phyloP scores from a whole-genome alignment of 2,113 vertebrate genomes.

The Sceloporus tristichus region DNA sequence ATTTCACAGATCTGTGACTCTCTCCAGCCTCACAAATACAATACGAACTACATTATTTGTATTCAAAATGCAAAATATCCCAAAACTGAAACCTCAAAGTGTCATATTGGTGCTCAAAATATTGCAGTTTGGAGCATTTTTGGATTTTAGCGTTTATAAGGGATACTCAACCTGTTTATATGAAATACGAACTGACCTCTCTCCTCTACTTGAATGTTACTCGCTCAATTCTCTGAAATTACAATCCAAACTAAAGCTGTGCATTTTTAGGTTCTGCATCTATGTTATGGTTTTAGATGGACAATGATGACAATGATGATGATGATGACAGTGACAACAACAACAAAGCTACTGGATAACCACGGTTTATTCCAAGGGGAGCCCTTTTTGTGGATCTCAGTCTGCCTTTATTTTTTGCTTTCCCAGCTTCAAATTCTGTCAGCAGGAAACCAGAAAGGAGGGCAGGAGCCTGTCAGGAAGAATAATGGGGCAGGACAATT shows the following conservation, averaged over 20 bases:
- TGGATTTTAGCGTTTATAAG: no score
- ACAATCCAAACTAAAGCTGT: neutral
- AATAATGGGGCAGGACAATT: constrained; percentile 73
- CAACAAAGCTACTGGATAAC: neutral
- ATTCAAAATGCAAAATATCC: no score
- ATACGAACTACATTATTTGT: no score
- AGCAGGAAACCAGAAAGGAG: constrained; percentile 70
- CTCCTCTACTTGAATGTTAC: neutral
- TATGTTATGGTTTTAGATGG: neutral
- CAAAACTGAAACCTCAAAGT: no score
- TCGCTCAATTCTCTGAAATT: neutral
- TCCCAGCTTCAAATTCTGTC: constrained; percentile 30
- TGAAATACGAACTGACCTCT: neutral
- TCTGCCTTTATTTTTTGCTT: constrained; percentile 51
- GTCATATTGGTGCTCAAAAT: no score
- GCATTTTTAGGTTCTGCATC: neutral
- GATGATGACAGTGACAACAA: no score
- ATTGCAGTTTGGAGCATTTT: no score
- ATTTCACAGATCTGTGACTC: no score
- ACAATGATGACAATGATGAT: no score
- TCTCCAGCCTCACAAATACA: no score
- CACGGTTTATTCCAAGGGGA: constrained; percentile 12
- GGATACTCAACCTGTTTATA: no score
- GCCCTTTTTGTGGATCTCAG: neutral
- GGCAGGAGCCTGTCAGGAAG: constrained; percentile 68